phyloP scores from a whole-genome alignment of 2,113 vertebrate species.

The Dascyllus trimaculatus region DNA sequence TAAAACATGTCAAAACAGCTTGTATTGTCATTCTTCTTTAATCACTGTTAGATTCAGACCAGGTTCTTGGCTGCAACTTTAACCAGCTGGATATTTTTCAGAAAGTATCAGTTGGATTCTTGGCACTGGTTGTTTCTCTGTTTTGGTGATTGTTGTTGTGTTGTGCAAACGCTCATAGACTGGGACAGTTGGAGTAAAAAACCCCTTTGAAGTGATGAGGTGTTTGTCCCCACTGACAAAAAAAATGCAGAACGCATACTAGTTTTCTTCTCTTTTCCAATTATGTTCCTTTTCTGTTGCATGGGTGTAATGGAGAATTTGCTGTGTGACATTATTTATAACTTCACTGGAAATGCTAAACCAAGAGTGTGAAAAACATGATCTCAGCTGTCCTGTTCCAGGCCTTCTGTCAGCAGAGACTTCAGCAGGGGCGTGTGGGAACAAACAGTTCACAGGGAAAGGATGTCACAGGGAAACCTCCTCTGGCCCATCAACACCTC shows the following conservation, averaged over 20 bases:
- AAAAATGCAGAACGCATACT: conserved; percentile 25
- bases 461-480: conserved; percentile 23
- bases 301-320: conserved; percentile 26
- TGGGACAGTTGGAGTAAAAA: conserved; percentile 8
- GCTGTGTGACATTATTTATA: conserved; percentile 48
- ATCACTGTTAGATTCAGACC: conserved; percentile 48
- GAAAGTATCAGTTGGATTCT: conserved; percentile 47
- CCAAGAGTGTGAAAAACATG: conserved; percentile 69
- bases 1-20: conserved; percentile 5
- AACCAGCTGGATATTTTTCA: conserved; percentile 54
- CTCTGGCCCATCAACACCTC: conserved; percentile 17
- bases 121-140: conserved; percentile 45
- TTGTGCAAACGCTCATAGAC: conserved; percentile 48
- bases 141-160: conserved; percentile 77
- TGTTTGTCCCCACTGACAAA: conserved; percentile 49
- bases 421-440: background rate
- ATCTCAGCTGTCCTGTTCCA: conserved; percentile 58
- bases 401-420: conserved; percentile 43
- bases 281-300: conserved; percentile 15
- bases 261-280: conserved; percentile 31
- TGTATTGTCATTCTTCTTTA: conserved; percentile 42
- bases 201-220: conserved; percentile 35
- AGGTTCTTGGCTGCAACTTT: conserved; percentile 44
- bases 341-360: conserved; percentile 40
- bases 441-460: conserved; percentile 17